Conservation (phyloP, 2,113 vertebrate species). For the Phrynocephalus versicolor region DNA sequence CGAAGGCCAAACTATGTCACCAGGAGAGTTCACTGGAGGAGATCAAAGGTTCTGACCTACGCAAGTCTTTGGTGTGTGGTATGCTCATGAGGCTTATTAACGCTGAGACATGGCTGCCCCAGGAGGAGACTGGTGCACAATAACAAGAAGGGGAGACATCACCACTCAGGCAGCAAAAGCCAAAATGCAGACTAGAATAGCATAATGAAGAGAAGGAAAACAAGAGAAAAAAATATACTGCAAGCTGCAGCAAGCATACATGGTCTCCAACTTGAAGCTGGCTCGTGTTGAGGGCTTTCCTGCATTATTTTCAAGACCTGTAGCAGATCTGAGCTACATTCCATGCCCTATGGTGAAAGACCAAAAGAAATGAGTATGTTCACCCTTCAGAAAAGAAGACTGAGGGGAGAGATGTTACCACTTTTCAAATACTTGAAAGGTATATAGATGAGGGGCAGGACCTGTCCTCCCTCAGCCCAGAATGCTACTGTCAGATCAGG, state of each 20-base stretch:
- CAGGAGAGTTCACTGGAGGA: slow-evolving; percentile 51
- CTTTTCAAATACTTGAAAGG: too few relatives aligned
- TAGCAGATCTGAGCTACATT: not conserved
- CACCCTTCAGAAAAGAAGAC: too few relatives aligned
- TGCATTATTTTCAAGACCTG: not conserved
- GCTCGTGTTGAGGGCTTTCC: not conserved
- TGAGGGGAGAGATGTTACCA: too few relatives aligned
- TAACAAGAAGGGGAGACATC: slow-evolving; percentile 23
- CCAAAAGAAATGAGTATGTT: too few relatives aligned
- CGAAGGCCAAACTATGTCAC: slow-evolving; percentile 47
- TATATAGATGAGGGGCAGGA: too few relatives aligned
- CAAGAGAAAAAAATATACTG: not conserved
- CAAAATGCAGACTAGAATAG: not conserved
- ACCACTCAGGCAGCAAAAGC: not conserved
- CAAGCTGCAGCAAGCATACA: not conserved
- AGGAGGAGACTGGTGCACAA: not conserved
- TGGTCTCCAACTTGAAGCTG: not conserved
- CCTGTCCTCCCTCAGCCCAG: too few relatives aligned
- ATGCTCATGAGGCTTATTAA: slow-evolving; percentile 61
- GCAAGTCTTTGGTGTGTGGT: slow-evolving; percentile 46
- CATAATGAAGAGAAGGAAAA: not conserved
- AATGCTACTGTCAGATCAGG: too few relatives aligned
- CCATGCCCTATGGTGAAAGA: too few relatives aligned
- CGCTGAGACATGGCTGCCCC: slow-evolving; percentile 23
- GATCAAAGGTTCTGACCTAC: slow-evolving; percentile 59